Conservation (phyloP, 2,797 vertebrate species). For the Coluber constrictor region DNA sequence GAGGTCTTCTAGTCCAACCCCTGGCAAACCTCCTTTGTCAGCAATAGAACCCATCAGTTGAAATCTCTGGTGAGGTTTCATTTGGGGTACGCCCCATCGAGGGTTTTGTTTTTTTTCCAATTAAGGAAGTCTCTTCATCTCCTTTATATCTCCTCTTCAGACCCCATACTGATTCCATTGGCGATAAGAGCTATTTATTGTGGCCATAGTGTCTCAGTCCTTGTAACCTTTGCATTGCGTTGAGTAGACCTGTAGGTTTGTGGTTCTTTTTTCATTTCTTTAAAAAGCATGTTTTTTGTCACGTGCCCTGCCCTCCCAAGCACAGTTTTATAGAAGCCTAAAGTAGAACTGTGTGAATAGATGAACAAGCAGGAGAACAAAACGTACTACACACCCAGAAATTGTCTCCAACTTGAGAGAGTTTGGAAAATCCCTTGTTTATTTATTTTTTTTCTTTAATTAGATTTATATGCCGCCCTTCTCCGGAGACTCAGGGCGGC, state of each 20-base stretch:
- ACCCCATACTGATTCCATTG: neutral
- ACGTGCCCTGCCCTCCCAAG: neutral
- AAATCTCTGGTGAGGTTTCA: neutral
- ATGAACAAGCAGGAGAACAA: neutral
- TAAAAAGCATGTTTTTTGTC: neutral
- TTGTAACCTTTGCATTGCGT: neutral
- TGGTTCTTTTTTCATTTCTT: neutral
- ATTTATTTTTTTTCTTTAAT: neutral
- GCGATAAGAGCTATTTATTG: neutral
- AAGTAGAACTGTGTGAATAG: neutral
- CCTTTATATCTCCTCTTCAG: neutral
- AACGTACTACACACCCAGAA: neutral
- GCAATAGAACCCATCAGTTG: neutral
- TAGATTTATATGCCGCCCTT: too few relatives aligned
- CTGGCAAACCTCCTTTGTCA: neutral
- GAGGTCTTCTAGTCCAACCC: neutral
- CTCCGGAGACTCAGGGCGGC: too few relatives aligned
- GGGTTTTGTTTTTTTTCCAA: fast-evolving
- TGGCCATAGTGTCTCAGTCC: neutral
- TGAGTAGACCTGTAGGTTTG: neutral
- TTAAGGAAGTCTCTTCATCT: neutral
- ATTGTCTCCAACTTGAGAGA: neutral
- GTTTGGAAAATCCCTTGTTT: neutral
- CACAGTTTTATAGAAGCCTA: neutral
- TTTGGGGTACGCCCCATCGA: neutral